phyloP scores from a whole-genome alignment of 2,113 vertebrate species.

The Hyla sarda region DNA sequence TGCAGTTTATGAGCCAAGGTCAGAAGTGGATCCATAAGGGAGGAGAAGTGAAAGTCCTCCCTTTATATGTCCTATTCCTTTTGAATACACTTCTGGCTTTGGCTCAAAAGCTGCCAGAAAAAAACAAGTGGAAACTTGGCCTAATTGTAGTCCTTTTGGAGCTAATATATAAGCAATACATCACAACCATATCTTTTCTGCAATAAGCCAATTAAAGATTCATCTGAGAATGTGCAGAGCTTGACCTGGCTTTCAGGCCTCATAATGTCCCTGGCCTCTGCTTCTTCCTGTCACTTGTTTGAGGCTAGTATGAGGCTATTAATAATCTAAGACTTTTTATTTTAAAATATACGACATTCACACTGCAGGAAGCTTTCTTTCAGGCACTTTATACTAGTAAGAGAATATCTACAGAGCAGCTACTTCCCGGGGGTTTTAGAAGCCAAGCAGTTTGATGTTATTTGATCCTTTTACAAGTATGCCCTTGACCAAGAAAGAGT shows the following conservation, averaged over 20 bases:
- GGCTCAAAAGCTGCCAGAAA: too few relatives aligned
- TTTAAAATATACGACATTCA: neutral
- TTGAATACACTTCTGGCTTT: too few relatives aligned
- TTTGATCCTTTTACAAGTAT: slow-evolving; percentile 22
- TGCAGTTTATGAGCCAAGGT: too few relatives aligned
- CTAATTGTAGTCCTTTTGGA: neutral
- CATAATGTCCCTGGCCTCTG: neutral
- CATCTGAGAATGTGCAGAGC: neutral
- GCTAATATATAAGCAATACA: neutral
- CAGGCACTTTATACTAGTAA: neutral
- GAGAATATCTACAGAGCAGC: neutral
- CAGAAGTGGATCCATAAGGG: too few relatives aligned
- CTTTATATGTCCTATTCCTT: too few relatives aligned
- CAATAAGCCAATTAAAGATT: neutral
- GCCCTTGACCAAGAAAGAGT: neutral
- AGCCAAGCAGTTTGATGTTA: neutral
- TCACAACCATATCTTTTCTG: neutral
- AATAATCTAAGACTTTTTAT: neutral
- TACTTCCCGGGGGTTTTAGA: slow-evolving; percentile 3
- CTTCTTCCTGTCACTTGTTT: neutral
- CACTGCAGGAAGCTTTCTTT: neutral
- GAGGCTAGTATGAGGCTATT: neutral
- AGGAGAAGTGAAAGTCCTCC: too few relatives aligned
- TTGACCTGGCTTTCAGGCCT: neutral
- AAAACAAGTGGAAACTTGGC: neutral